These are phyloP conservation scores for Ardeotis arabs DNA, from an alignment of 2,113 vertebrate species.

Conservation along the genomic window DNA sequence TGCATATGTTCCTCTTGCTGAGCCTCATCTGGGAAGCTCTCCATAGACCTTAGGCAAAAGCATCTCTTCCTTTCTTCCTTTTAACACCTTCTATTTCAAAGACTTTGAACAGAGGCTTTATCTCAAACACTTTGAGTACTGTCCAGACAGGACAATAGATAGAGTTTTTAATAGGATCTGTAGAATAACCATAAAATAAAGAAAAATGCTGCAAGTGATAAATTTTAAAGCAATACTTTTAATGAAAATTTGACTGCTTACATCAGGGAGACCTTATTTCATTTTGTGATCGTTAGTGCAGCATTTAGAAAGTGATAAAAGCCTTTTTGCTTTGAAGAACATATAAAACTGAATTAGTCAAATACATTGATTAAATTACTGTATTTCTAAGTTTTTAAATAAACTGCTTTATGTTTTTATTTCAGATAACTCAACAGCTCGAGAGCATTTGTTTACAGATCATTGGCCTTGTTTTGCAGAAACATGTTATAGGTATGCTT, in stretches of 20 bases:
- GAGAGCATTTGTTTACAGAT: constrained; percentile 96
- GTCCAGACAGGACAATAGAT: neutral
- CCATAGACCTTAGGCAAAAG: neutral
- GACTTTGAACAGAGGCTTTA: neutral
- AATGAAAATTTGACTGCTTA: neutral
- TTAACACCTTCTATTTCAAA: neutral
- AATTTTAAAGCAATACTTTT: neutral
- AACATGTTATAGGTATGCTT: constrained; percentile 92
- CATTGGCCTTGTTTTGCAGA: constrained; percentile 95
- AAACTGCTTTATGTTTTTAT: constrained; percentile 38
- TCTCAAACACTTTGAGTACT: neutral
- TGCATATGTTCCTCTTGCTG: neutral
- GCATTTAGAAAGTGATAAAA: neutral
- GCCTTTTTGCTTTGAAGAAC: neutral
- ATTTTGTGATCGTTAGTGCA: neutral
- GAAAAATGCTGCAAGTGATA: neutral
- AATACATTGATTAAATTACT: neutral
- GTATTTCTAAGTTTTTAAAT: neutral
- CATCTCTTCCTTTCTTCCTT: neutral
- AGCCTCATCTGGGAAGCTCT: neutral
- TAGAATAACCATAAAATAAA: neutral
- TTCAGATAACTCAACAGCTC: constrained; percentile 93
- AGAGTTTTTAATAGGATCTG: neutral
- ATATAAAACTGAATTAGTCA: neutral
- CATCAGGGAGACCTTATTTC: neutral